These are phyloP conservation scores for Anorthoa munda DNA, from an alignment of 2,888 invertebrate genomes.

Conservation along the genomic window DNA sequence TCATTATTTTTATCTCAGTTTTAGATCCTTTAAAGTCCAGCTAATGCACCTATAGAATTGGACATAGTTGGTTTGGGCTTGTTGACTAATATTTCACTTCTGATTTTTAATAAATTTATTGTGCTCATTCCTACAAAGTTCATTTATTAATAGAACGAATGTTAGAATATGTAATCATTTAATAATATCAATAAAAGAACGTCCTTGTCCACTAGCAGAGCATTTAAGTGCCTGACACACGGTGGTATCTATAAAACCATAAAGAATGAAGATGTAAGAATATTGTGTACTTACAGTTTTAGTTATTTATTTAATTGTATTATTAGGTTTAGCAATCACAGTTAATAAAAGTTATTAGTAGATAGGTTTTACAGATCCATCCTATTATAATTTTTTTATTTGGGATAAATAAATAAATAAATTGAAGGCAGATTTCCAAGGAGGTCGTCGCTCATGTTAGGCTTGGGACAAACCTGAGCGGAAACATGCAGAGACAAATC, in stretches of 20 bases:
- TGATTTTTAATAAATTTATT: not conserved
- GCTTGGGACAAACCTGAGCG: not conserved
- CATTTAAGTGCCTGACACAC: constrained; percentile 28
- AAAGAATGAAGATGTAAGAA: constrained; percentile 19
- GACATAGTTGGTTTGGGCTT: not conserved
- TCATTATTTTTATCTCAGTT: not conserved
- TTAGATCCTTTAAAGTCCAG: not conserved
- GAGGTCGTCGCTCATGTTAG: not conserved
- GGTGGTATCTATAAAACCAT: constrained; percentile 18
- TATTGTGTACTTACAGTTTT: constrained; percentile 3
- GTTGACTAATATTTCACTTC: not conserved
- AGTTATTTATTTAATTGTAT: not conserved
- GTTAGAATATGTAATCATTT: constrained; percentile 4
- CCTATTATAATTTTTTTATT: not conserved
- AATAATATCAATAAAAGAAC: constrained; percentile 19
- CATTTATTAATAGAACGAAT: not conserved
- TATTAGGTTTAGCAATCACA: not conserved
- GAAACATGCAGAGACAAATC: too few species aligned
- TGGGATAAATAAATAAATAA: too few species aligned
- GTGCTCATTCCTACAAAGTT: not conserved
- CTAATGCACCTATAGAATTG: not conserved
- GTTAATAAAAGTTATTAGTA: not conserved
- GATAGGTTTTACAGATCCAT: not conserved
- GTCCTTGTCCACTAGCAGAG: constrained; percentile 17
- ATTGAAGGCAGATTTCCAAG: not conserved